Evolutionary conservation across 2,113 vertebrate species (phyloP), one percentile per base, ranked within the genome.

Genomic region (Perccottus glenii): DNA sequence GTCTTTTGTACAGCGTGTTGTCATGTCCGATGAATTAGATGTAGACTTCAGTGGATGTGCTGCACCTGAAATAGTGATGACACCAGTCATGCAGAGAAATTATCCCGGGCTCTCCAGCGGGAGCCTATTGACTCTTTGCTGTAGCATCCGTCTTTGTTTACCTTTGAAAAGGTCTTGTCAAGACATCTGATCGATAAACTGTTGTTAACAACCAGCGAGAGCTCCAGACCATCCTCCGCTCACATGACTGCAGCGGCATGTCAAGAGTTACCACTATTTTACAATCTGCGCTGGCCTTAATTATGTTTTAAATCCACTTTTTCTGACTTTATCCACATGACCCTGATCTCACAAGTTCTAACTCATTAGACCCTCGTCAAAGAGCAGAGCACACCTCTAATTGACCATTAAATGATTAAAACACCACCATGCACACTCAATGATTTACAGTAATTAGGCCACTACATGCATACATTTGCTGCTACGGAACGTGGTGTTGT

Each of bases 71-170:
- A 33, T 38, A 35, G 60, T 38, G 46, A 38, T 47, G 60, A 62
- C 60, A 62, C 27, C 45, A 62, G 45, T 48, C 60, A 62, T 62
- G 60, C 60, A 62, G 60, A 62, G 60, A 62, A 60, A 62, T 61
- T 48, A 62, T 47, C 60, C 60, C 27, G 19, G 7, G 12, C 60
- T 62, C 32, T 62, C 60, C 45, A 38, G 27, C 9, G 60, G 35
- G 35, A 15, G 60, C n/a, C 46, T 47, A 47, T 61, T 47, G 44
- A 61, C 59, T 47, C 44, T 27, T 14, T 3, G 8, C 27, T n/a
- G 19, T n/a, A 45, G 27, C 59, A 47, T 61, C 44, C 9, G 45
- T 62, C 60, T 62, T 32, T 49, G 45, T 62, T 62, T 62, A 36
- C 45, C 60, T 49, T 32, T 9, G n/a, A 49, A 62, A 62, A 48